These are phyloP conservation scores for Ophion ventricosus DNA, from an alignment of 2,888 invertebrate genomes.

Conservation along the genomic window DNA sequence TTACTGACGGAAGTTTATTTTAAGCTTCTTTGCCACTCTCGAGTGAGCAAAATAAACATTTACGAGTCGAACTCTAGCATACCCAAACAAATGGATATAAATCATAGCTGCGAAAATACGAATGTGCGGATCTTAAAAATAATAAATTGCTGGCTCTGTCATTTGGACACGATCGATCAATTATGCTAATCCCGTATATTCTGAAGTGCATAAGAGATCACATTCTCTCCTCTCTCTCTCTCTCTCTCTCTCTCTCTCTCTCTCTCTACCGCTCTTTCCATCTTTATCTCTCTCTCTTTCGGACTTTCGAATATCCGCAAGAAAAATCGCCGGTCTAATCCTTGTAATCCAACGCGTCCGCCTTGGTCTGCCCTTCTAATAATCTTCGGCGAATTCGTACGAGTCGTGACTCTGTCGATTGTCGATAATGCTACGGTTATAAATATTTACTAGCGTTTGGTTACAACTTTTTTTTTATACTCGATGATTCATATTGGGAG, in stretches of 20 bases:
- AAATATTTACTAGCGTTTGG: slow-evolving; percentile 34
- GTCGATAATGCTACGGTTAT: slow-evolving; percentile 42
- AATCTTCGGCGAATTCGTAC: slow-evolving; percentile 57
- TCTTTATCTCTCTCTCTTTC: too few species aligned
- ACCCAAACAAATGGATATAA: too few species aligned
- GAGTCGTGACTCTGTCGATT: slow-evolving; percentile 45
- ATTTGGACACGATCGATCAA: slow-evolving; percentile 22
- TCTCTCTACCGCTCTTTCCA: too few species aligned
- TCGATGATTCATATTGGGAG: slow-evolving; percentile 15
- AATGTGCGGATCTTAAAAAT: neutral
- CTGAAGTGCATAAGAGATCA: slow-evolving; percentile 28
- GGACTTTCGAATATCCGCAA: neutral
- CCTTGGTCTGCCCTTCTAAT: slow-evolving; percentile 59
- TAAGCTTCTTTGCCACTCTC: too few species aligned
- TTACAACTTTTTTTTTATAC: slow-evolving; percentile 32
- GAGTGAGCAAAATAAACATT: too few species aligned
- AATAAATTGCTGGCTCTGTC: slow-evolving; percentile 5
- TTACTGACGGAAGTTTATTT: too few species aligned
- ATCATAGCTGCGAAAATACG: neutral
- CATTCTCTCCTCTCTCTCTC: slow-evolving; percentile 15
- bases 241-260: neutral
- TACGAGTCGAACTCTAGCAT: too few species aligned
- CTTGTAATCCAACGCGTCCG: slow-evolving; percentile 57
- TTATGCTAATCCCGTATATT: slow-evolving; percentile 39
- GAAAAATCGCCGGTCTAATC: slow-evolving; percentile 52